phyloP scores from a whole-genome alignment of 2,797 vertebrate genomes.

The Phylloscopus collybita region DNA sequence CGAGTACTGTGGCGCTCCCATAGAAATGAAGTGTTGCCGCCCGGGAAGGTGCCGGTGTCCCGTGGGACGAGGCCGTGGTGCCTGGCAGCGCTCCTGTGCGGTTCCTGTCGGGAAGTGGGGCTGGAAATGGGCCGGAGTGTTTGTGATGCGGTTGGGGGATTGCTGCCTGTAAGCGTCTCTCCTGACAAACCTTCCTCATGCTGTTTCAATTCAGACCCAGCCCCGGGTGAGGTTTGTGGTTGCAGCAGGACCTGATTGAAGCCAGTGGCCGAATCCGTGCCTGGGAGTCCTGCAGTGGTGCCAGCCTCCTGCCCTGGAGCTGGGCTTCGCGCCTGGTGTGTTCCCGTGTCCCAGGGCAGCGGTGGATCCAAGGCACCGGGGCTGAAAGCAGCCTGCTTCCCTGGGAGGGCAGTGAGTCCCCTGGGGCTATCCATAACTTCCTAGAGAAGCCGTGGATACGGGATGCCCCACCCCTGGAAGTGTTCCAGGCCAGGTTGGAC shows the following conservation, averaged over 20 bases:
- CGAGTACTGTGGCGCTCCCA: fast-evolving
- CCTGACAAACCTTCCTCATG: fast-evolving
- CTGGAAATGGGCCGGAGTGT: fast-evolving
- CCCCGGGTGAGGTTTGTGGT: fast-evolving
- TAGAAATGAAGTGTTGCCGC: fast-evolving
- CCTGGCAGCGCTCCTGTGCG: fast-evolving
- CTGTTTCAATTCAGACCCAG: too few species aligned
- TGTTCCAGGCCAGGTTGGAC: fast-evolving
- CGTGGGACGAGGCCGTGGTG: neutral
- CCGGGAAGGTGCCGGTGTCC: fast-evolving
- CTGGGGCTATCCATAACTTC: fast-evolving
- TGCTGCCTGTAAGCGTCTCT: neutral
- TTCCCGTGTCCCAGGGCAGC: fast-evolving
- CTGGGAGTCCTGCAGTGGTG: fast-evolving
- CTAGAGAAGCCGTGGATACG: fast-evolving
- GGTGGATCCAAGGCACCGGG: fast-evolving
- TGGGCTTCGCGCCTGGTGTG: fast-evolving
- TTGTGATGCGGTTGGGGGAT: fast-evolving
- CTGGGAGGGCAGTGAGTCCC: fast-evolving
- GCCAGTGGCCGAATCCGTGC: fast-evolving
- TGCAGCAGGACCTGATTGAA: neutral
- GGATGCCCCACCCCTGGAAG: neutral
- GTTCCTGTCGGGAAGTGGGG: fast-evolving
- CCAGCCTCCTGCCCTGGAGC: fast-evolving
- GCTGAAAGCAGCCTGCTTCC: neutral